Conservation (phyloP, 1,140 invertebrate genomes). For the Drosophila pectinifera region DNA sequence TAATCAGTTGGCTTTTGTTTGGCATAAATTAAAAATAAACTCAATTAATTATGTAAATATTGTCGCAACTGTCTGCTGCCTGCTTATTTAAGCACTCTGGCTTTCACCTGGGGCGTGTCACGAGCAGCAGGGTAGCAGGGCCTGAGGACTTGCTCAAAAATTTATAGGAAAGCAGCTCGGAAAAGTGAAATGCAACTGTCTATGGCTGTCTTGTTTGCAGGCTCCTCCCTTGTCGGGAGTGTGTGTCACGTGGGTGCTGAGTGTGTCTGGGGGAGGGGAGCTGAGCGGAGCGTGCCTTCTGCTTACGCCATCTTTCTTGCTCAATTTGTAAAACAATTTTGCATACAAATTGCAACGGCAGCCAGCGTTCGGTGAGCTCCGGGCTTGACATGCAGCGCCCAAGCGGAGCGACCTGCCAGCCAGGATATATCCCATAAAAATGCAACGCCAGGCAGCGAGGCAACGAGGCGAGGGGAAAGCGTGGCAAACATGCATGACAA, state of each 20-base stretch:
- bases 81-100: no score
- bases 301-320: slow-evolving; percentile 82
- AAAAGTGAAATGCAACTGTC: slow-evolving; percentile 63
- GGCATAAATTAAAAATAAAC: slow-evolving; percentile 79
- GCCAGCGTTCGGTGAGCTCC: slow-evolving; percentile 31
- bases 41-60: slow-evolving; percentile 81
- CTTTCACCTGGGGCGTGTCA: slow-evolving; percentile 34
- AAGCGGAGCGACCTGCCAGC: slow-evolving; percentile 48
- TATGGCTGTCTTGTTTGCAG: slow-evolving; percentile 56
- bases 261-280: slow-evolving; percentile 24
- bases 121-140: slow-evolving; percentile 14
- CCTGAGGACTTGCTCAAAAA: slow-evolving; percentile 58
- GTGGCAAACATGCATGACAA: slow-evolving; percentile 80
- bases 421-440: slow-evolving; percentile 69
- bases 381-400: slow-evolving; percentile 67
- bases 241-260: slow-evolving; percentile 7
- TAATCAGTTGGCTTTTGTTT: slow-evolving; percentile 76
- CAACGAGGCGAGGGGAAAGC: slow-evolving; percentile 25
- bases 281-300: slow-evolving; percentile 46
- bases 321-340: slow-evolving; percentile 84
- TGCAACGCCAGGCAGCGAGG: slow-evolving; percentile 60
- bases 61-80: slow-evolving; percentile 45
- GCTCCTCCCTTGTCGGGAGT: slow-evolving; percentile 34
- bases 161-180: slow-evolving; percentile 59
- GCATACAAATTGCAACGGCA: slow-evolving; percentile 83